A percentile compares a stretch with the other conserved stretches of the same genome.
phyloP scores from a whole-genome alignment of 1,140 invertebrate species.

The Sweltsa coloradensis region DNA sequence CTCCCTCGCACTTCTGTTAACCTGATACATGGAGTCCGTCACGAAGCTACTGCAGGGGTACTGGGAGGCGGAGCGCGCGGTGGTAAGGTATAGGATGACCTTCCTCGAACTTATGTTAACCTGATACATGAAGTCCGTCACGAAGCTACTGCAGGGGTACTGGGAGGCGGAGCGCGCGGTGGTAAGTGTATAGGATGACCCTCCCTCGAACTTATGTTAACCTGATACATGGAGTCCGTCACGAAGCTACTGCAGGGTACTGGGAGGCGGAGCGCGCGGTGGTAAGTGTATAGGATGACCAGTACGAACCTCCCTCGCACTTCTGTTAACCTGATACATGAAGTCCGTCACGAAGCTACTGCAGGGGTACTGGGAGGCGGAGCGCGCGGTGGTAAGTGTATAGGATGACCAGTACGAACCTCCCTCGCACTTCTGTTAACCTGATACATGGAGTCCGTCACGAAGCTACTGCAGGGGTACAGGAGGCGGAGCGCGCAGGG shows the following conservation, averaged over 20 bases:
- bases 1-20: too few relatives aligned
- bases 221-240: slow-evolving; percentile 11
- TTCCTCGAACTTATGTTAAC: slow-evolving; percentile 47
- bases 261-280: slow-evolving; percentile 13
- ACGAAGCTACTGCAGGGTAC: slow-evolving; percentile 7
- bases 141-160: slow-evolving; percentile 8
- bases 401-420: too few relatives aligned
- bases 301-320: slow-evolving; percentile 36
- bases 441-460: slow-evolving; percentile 27
- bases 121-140: slow-evolving; percentile 27
- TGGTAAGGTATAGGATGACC: slow-evolving; percentile 34
- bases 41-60: slow-evolving; percentile 8
- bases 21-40: slow-evolving; percentile 11
- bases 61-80: slow-evolving; percentile 13
- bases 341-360: slow-evolving; percentile 8
- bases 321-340: slow-evolving; percentile 39
- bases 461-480: slow-evolving; percentile 8
- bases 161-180: slow-evolving; percentile 13
- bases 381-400: slow-evolving; percentile 19
- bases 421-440: slow-evolving; percentile 47
- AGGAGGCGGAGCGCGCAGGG: slow-evolving; percentile 15
- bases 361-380: slow-evolving; percentile 12
- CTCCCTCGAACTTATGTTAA: too few relatives aligned
- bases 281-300: slow-evolving; percentile 33
- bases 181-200: too few relatives aligned